Percentiles rank a stretch among this genome's conserved stretches.
phyloP scores from a whole-genome alignment of 2,888 invertebrate genomes.

The Isoperla grammatica region DNA sequence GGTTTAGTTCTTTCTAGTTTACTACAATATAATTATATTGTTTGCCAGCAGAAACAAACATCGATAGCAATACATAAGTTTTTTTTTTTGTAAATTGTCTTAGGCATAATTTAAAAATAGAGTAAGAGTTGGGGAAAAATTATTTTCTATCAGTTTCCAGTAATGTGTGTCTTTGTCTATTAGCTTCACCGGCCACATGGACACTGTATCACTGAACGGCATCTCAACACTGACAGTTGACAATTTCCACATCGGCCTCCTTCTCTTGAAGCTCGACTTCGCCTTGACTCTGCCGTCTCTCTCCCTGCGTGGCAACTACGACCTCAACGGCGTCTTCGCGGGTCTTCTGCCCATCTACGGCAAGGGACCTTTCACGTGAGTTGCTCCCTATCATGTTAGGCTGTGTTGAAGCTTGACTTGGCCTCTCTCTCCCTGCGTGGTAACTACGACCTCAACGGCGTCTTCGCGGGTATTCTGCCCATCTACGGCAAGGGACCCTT shows the following conservation, averaged over 20 bases:
- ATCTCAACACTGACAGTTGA: neutral
- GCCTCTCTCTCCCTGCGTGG: neutral
- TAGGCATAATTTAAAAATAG: no score
- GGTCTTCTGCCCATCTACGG: conserved; percentile 10
- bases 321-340: conserved; percentile 4
- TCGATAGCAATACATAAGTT: no score
- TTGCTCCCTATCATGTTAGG: no score
- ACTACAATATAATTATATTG: no score
- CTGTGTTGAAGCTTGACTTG: conserved; percentile 5
- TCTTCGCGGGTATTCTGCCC: conserved; percentile 3
- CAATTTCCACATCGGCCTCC: neutral
- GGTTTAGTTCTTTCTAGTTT: no score
- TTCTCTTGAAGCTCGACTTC: neutral
- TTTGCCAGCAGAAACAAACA: no score
- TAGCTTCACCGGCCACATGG: neutral
- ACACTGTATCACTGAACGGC: neutral
- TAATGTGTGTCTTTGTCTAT: no score
- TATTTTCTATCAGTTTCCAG: no score
- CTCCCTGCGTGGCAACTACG: neutral
- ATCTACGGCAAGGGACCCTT: conserved; percentile 15
- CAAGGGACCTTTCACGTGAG: conserved; percentile 11
- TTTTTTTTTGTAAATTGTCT: no score
- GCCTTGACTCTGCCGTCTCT: neutral
- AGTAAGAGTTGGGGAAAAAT: no score
- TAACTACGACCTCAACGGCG: conserved; percentile 3